Evolutionary conservation across 2,888 invertebrate species (phyloP).

Genomic region (Hylaea fasciaria): DNA sequence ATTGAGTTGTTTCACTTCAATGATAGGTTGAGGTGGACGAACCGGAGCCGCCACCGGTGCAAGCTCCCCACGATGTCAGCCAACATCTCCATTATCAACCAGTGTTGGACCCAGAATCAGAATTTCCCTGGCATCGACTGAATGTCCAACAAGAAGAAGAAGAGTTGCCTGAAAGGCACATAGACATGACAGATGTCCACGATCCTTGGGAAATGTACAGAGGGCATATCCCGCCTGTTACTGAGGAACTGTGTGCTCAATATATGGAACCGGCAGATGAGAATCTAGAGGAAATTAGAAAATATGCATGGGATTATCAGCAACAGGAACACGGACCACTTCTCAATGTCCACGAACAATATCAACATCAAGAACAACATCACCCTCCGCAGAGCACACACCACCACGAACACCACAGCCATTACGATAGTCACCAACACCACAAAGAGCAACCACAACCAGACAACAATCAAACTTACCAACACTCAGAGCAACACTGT

Average conservation of each 20-base stretch:
- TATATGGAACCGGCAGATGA: slow-evolving; percentile 48
- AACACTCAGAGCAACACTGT: slow-evolving; percentile 39
- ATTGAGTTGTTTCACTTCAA: slow-evolving; percentile 79
- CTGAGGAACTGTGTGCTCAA: slow-evolving; percentile 44
- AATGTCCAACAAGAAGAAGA: slow-evolving; percentile 62
- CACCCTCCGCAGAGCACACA: slow-evolving; percentile 25
- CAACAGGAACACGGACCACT: slow-evolving; percentile 43
- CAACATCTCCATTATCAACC: slow-evolving; percentile 67
- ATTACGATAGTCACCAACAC: slow-evolving; percentile 34
- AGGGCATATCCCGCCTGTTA: slow-evolving; percentile 74
- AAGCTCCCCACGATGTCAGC: slow-evolving; percentile 59
- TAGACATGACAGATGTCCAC: slow-evolving; percentile 66
- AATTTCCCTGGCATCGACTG: slow-evolving; percentile 80
- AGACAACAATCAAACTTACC: slow-evolving; percentile 36
- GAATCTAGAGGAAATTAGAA: slow-evolving; percentile 63
- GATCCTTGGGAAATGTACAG: slow-evolving; percentile 92
- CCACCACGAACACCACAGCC: slow-evolving; percentile 29
- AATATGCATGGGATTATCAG: slow-evolving; percentile 69
- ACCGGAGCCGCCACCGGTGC: slow-evolving; percentile 57
- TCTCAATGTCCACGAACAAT: slow-evolving; percentile 28
- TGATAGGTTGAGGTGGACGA: slow-evolving; percentile 73
- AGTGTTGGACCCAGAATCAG: slow-evolving; percentile 70
- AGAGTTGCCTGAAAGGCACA: slow-evolving; percentile 48
- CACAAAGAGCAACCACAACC: slow-evolving; percentile 41
- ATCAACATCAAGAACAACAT: slow-evolving; percentile 18